Evolutionary conservation across 1,140 invertebrate genomes (phyloP), one percentile per base, ranked within the genome.

Genomic region (Drosophila paulistorum): DNA sequence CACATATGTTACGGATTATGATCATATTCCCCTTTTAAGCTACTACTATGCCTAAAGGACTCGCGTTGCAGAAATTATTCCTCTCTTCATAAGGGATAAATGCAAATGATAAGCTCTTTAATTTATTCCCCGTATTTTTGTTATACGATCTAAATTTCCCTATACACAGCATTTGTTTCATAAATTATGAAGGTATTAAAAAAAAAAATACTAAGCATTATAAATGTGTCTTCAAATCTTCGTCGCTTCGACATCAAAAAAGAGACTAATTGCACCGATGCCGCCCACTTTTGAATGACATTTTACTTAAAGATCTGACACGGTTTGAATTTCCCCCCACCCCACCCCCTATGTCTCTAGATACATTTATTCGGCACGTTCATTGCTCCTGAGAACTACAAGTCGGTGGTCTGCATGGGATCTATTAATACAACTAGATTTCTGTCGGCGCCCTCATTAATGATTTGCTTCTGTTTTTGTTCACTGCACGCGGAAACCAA

Each of bases 301-400:
- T 89, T 82, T 86, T 71, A 83, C 83, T 87, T 83, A 80, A 87
- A 71, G 81, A 76, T 87, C 71, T 87, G 84, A 87, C 84, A 87
- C 70, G 70, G 62, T 80, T 87, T 74, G 54, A 74, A 89, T 17
- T 17, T 17, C 17, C 17, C 17, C 26, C 3, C 26, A 0, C 26
- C 26, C 4, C 45, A 41, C 51, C 20, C n/a, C 37, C 2, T 51
- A 51, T 60, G 23, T 23, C 6, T 14, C 10, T 35, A 48, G 55
- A 20, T 11, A 26, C 37, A 48, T 51, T 2, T 48, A 20, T 48
- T 48, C 45, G 45, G 14, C 63, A 57, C 67, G 77, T 71, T 67
- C 81, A 84, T 74, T 74, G 74, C 82, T 86, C 78, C 78, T 86
- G 77, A 45, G 66, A 74, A 42, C 37, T 41, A 4, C 23, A 45